Evolutionary conservation across 2,113 vertebrate genomes (phyloP).

Genomic region (Reinhardtius hippoglossoides): DNA sequence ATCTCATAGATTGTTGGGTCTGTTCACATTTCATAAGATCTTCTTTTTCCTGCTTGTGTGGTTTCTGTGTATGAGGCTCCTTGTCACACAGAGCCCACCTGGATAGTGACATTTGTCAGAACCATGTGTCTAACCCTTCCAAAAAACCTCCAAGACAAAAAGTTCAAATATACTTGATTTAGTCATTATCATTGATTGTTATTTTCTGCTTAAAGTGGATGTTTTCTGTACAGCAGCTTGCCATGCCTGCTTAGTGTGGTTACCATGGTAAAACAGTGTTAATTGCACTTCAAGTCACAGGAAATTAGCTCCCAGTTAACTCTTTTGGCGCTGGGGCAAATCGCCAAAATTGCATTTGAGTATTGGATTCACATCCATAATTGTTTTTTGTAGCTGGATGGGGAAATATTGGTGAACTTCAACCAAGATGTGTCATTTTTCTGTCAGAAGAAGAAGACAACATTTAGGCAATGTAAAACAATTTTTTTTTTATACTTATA

Average conservation of each 20-base stretch:
- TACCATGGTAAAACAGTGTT: conserved; percentile 69
- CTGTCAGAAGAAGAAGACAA: conserved; percentile 12
- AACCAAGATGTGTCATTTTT: conserved; percentile 28
- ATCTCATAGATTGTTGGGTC: not conserved
- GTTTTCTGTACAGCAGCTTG: not conserved
- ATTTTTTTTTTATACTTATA: conserved; percentile 22
- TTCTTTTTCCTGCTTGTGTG: conserved; percentile 6
- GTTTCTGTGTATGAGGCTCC: conserved; percentile 42
- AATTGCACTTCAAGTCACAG: conserved; percentile 64
- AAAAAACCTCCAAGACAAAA: conserved; percentile 44
- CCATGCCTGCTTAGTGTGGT: conserved; percentile 49
- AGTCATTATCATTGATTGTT: conserved; percentile 65
- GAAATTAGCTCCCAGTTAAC: conserved; percentile 61
- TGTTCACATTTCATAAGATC: conserved; percentile 20
- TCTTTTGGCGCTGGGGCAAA: conserved; percentile 50
- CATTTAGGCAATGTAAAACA: not conserved
- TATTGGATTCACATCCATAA: conserved; percentile 36
- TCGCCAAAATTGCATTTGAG: conserved; percentile 29
- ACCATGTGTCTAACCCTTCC: conserved; percentile 46
- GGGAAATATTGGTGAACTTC: conserved; percentile 22
- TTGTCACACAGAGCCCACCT: conserved; percentile 25
- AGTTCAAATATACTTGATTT: conserved; percentile 64
- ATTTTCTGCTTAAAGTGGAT: conserved; percentile 63
- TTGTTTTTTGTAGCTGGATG: conserved; percentile 37
- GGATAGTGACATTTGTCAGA: conserved; percentile 42